These are phyloP conservation scores for Streptopelia turtur DNA, from an alignment of 2,797 vertebrate species.

Conservation along the genomic window DNA sequence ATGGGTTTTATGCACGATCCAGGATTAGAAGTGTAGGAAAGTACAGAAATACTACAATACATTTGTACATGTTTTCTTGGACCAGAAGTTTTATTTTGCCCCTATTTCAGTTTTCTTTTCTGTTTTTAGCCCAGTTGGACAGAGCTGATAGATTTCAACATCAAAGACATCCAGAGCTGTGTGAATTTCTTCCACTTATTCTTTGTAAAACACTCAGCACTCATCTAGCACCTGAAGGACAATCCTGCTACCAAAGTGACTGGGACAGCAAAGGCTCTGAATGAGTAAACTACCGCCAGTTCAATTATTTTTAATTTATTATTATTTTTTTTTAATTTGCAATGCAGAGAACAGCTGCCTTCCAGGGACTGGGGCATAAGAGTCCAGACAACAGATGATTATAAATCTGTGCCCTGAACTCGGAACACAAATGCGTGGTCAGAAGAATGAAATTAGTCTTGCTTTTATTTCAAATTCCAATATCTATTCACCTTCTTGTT, in stretches of 20 bases:
- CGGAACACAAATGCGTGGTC: slow-evolving; percentile 43
- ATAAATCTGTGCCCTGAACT: slow-evolving; percentile 22
- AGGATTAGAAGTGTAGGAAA: background rate
- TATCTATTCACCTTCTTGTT: background rate
- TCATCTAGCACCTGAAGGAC: background rate
- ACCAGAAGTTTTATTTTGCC: background rate
- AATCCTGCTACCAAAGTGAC: background rate
- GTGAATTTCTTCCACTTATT: background rate
- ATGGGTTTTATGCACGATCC: background rate
- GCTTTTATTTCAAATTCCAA: slow-evolving; percentile 63
- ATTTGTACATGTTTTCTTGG: background rate
- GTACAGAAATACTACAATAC: background rate
- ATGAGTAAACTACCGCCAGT: background rate
- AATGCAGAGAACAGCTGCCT: background rate
- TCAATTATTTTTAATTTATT: background rate
- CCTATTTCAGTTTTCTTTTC: background rate
- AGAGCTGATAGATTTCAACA: background rate
- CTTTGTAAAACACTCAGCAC: background rate
- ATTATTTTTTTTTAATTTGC: background rate
- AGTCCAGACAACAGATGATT: background rate
- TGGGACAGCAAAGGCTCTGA: background rate
- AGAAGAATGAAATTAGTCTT: slow-evolving; percentile 61
- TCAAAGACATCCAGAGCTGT: background rate
- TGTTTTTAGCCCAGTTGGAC: background rate
- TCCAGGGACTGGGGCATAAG: background rate